Base-by-base conservation (phyloP, 2,113 vertebrate species). In the Chunga burmeisteri region DNA sequence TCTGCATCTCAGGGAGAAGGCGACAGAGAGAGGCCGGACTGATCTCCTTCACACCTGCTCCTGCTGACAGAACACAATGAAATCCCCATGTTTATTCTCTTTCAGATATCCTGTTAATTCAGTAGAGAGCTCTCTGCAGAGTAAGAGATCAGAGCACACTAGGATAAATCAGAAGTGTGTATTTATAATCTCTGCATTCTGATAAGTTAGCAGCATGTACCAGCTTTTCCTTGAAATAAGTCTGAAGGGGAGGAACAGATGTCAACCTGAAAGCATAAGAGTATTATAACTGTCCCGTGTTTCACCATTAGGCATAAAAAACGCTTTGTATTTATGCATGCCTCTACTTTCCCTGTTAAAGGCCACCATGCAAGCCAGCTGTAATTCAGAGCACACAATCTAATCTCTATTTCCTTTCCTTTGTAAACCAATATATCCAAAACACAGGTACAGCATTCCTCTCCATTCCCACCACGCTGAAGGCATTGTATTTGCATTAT, bases 141-240 rank as follows among this genome's bases (percentile, higher is more conserved):
- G 29, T 7, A 84, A 72, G 53, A 72, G 73, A 92, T 30, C 5
- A 11, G 67, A 91, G 52, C 32, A 44, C 53, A 42, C 68, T 19
- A 14, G 77, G 81, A 86, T 61, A 89, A 66, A 78, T 79, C 70
- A 82, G 62, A 95, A 78, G 47, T 13, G 17, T 81, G 0, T 90
- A 95, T 95, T 96, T 94, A 93, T 91, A 94, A 94, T 83, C 74
- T 50, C 38, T 81, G 67, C 47, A 67, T 93, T 86, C 81, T 84
- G 53, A 42, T 75, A 88, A 90, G 19, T 70, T 47, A 95, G 79
- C 86, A 94, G 55, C 86, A 70, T 67, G 44, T 92, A 92, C 65
- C 36, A 21, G 77, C 25, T 94, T 61, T 81, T 71, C 79, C 81
- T 32, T 84, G 72, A 94, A 95, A 66, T 90, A 94, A 27, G 62